Conservation (phyloP, 2,797 vertebrate genomes). For the Podargus strigoides region DNA sequence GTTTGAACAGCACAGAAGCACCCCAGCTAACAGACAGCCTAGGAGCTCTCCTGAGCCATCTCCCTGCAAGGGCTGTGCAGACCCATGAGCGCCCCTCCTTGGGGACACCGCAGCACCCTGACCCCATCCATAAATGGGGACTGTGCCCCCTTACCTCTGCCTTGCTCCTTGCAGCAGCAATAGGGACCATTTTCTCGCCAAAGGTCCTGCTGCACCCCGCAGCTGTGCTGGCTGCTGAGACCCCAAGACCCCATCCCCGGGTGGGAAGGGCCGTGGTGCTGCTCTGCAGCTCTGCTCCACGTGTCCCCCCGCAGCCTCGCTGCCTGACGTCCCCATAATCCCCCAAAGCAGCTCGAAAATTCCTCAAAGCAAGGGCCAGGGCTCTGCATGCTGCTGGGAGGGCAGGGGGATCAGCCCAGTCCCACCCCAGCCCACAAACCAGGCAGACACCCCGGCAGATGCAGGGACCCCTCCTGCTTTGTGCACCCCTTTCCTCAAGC, state of each 20-base stretch:
- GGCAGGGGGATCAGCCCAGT: neutral
- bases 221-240: too few species aligned
- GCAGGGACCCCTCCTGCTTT: neutral
- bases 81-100: fast-evolving
- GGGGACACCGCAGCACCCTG: neutral
- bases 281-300: fast-evolving
- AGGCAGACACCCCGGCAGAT: neutral
- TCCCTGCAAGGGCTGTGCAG: too few species aligned
- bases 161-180: neutral
- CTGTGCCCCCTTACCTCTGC: fast-evolving
- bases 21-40: neutral
- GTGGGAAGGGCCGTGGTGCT: too few species aligned
- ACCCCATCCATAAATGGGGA: neutral
- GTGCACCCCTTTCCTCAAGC: too few species aligned
- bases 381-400: neutral
- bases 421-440: neutral
- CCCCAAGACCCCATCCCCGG: fast-evolving
- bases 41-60: neutral
- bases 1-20: too few species aligned
- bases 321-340: neutral
- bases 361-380: neutral
- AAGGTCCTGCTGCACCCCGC: neutral
- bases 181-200: fast-evolving
- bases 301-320: neutral
- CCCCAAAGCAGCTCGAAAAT: neutral